A percentile compares a stretch with the other conserved stretches of the same genome.
phyloP scores from a whole-genome alignment of 1,140 invertebrate species.

The Aethina tumida region DNA sequence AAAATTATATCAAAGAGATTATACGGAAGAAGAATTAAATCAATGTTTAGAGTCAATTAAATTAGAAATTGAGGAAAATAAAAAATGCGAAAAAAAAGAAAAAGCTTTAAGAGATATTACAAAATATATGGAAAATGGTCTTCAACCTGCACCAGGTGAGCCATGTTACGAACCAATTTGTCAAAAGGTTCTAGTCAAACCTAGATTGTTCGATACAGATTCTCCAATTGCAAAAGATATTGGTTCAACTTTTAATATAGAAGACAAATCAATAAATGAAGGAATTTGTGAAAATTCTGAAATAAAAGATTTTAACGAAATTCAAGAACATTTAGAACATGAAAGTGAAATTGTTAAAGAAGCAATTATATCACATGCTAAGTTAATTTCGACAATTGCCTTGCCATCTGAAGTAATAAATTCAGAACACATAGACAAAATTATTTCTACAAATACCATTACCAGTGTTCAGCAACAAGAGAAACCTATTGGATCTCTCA shows the following conservation, averaged over 20 bases:
- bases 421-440: slow-evolving; percentile 11
- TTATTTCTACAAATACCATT: slow-evolving; percentile 12
- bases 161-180: slow-evolving; percentile 18
- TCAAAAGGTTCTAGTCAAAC: slow-evolving; percentile 13
- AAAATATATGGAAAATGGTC: neutral
- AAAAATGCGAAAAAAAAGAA: slow-evolving; percentile 8
- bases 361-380: slow-evolving; percentile 22
- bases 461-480: slow-evolving; percentile 6
- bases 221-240: too few relatives aligned
- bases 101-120: slow-evolving; percentile 1
- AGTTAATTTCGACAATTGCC: slow-evolving; percentile 23
- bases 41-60: slow-evolving; percentile 16
- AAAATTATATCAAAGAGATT: slow-evolving; percentile 14
- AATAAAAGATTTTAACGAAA: neutral
- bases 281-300: neutral
- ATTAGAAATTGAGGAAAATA: slow-evolving; percentile 15
- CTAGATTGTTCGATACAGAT: neutral
- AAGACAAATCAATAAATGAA: slow-evolving; percentile 17
- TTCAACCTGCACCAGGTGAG: slow-evolving; percentile 4
- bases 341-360: slow-evolving; percentile 22
- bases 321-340: neutral
- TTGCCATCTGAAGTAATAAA: slow-evolving; percentile 17
- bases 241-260: slow-evolving; percentile 9
- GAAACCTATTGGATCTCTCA: slow-evolving; percentile 12
- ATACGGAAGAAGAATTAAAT: slow-evolving; percentile 19